Evolutionary conservation across 1,140 invertebrate species (phyloP).

Genomic region (Lycorma delicatula): DNA sequence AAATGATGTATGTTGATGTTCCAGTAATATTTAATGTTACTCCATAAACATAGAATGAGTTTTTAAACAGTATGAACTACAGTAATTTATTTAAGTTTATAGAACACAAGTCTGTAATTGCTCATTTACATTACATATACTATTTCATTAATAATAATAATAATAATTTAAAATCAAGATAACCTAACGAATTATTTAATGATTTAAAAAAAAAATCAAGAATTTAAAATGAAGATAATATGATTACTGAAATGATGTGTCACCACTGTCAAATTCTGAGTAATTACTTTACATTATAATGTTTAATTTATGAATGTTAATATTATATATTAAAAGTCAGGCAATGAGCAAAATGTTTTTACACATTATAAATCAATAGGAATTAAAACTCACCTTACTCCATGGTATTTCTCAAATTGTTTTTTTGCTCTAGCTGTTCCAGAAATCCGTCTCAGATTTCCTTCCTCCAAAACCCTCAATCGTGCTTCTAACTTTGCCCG

Average conservation of each 20-base stretch:
- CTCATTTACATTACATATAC: too few species aligned
- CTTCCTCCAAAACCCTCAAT: constrained; percentile 72
- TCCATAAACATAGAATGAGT: too few species aligned
- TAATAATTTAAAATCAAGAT: too few species aligned
- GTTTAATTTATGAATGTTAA: neutral
- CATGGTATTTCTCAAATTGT: constrained; percentile 86
- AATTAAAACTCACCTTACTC: constrained; percentile 48
- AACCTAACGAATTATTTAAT: too few species aligned
- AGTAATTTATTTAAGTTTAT: too few species aligned
- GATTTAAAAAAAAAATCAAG: neutral
- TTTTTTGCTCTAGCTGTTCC: constrained; percentile 79
- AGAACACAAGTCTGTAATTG: too few species aligned
- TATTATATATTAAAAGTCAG: neutral
- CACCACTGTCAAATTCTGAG: neutral
- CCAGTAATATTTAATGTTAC: too few species aligned
- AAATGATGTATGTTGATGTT: too few species aligned
- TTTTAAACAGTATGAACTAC: too few species aligned
- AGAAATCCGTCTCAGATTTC: constrained; percentile 70
- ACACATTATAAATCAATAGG: neutral
- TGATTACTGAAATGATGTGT: neutral
- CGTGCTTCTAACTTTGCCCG: constrained; percentile 76
- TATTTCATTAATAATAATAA: too few species aligned
- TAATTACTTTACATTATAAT: neutral
- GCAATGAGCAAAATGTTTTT: neutral
- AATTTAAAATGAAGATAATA: neutral